A percentile compares a stretch with the other conserved stretches of the same genome.
Conservation (phyloP, 2,888 invertebrate genomes). For the Teinopalpus imperialis region DNA sequence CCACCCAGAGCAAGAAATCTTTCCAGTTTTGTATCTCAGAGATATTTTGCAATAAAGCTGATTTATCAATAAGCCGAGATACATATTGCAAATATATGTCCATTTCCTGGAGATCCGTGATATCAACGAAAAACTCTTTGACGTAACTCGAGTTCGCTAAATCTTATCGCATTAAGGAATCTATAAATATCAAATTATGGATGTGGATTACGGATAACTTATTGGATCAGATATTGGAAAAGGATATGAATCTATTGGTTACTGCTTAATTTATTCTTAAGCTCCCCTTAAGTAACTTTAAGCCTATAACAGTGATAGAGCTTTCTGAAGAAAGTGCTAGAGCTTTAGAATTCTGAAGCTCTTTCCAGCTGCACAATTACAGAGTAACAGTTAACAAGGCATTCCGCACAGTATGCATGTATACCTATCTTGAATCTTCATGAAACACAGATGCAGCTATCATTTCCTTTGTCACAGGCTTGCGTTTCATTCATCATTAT, state of each 20-base stretch:
- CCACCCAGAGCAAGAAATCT: background rate
- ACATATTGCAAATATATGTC: conserved; percentile 1
- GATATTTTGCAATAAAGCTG: conserved; percentile 4
- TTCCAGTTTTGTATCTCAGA: background rate
- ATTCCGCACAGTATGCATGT: too few species aligned
- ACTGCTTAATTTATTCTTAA: background rate
- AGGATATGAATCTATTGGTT: background rate
- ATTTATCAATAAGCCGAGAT: conserved; percentile 6
- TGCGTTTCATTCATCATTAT: too few species aligned
- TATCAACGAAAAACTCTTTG: background rate
- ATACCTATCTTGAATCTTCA: too few species aligned
- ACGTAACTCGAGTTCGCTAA: conserved; percentile 2
- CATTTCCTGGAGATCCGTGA: background rate
- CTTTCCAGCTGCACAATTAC: too few species aligned
- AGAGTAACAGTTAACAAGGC: too few species aligned
- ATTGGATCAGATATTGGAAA: background rate
- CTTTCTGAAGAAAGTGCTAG: too few species aligned
- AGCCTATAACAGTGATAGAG: too few species aligned
- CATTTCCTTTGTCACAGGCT: too few species aligned
- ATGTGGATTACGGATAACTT: background rate
- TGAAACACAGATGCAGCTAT: too few species aligned
- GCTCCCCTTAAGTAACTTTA: too few species aligned
- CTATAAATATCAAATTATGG: conserved; percentile 7
- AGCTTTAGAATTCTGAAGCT: too few species aligned
- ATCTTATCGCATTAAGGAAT: background rate